Evolutionary conservation across 2,797 vertebrate genomes (phyloP), one percentile per base, ranked within the genome.

Genomic region (Thripadectes ignobilis): DNA sequence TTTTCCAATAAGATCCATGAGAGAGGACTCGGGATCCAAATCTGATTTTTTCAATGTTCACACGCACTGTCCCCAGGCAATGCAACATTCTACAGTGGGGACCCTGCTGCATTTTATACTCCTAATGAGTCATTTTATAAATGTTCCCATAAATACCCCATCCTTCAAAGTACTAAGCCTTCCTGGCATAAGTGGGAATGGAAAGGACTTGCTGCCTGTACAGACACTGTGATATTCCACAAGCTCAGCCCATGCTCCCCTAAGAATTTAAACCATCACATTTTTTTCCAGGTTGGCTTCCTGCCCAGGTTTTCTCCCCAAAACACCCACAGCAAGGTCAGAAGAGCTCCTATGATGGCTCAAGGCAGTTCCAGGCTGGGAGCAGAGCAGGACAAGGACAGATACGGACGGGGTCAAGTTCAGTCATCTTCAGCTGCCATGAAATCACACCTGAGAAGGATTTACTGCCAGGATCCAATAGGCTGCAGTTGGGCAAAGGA

Each of bases 391-490:
- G 73, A 72, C 73, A 88, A 96, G 85, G 83, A 61, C 13, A 3
- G 43, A 66, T 4, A 1, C n/a, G 7, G 41, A 69, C n/a, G 57
- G 20, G 27, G 80, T 78, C 73, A 89, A 41, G 51, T 69, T 79
- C 67, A 52, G 81, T 39, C 67, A 58, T 78, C 54, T 75, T 58
- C 88, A 90, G 83, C 62, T 92, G 88, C 83, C 67, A 36, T 8
- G n/a, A 84, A 49, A 58, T 94, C 67, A 63, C 92, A 97, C 92
- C 94, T 94, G 92, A 88, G 77, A 81, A 63, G 62, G 68, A 83
- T 75, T 93, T 83, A 80, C 30, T 91, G 92, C 30, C 59, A 52
- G 69, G 32, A 87, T 12, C 77, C 3, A 4, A 80, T 38, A 0
- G 1, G 15, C 62, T 59, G 69, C 7, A 3, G 79, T 6, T 1